Percentiles rank a stretch among this genome's conserved stretches.
Conservation (phyloP, 1,140 invertebrate species). For the Stratiolaelaps scimitus region DNA sequence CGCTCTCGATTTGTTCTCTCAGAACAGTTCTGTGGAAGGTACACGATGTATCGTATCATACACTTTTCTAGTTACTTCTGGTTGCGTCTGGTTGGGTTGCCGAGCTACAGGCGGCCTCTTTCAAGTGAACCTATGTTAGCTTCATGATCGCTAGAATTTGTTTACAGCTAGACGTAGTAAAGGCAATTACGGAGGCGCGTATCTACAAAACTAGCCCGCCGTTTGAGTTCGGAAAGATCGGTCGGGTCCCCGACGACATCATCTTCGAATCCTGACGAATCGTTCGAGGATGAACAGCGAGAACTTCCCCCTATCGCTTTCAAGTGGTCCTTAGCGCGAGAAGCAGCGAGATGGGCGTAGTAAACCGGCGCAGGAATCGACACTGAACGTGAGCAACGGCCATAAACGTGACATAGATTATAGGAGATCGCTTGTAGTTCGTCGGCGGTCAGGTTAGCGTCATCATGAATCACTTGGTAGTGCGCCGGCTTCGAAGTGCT, state of each 20-base stretch:
- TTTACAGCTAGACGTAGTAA: constrained; percentile 9
- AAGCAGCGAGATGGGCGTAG: constrained; percentile 78
- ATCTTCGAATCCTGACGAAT: constrained; percentile 5
- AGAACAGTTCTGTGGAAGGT: too few relatives aligned
- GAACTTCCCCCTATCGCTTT: neutral
- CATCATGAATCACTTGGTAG: constrained; percentile 72
- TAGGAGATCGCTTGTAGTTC: constrained; percentile 69
- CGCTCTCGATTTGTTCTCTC: too few relatives aligned
- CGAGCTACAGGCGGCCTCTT: too few relatives aligned
- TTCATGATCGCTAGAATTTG: too few relatives aligned
- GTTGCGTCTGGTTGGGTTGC: too few relatives aligned
- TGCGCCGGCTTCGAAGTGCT: constrained; percentile 76
- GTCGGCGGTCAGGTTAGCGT: constrained; percentile 56
- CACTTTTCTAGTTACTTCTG: too few relatives aligned
- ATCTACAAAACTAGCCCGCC: neutral
- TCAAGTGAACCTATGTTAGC: too few relatives aligned
- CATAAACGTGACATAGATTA: constrained; percentile 74
- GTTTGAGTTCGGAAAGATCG: neutral
- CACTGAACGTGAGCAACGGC: constrained; percentile 68
- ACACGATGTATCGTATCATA: too few relatives aligned
- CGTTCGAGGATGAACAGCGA: neutral
- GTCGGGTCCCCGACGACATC: neutral
- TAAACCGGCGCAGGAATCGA: constrained; percentile 87
- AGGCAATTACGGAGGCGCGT: constrained; percentile 2
- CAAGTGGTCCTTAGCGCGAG: constrained; percentile 46